Conservation (phyloP, 37 sponge, comb jelly and placozoan genomes). For the Halisarca cf. caerulea region DNA sequence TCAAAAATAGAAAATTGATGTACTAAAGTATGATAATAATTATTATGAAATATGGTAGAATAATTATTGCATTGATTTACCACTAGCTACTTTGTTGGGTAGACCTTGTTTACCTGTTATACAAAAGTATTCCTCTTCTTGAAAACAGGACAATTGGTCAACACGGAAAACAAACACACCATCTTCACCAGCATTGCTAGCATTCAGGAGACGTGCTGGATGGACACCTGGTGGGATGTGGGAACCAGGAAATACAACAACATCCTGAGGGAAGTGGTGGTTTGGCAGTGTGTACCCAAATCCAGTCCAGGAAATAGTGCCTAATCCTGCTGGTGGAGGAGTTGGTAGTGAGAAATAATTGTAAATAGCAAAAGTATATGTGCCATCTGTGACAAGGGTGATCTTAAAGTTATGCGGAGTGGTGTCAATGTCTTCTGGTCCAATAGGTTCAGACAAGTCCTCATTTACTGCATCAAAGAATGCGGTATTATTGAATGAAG, state of each 20-base stretch:
- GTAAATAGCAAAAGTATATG: not conserved
- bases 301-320: not conserved
- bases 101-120: not conserved
- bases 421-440: not conserved
- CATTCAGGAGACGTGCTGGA: not conserved
- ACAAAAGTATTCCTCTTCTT: constrained; percentile 15
- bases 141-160: constrained; percentile 13
- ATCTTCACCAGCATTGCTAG: not conserved
- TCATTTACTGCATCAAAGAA: not conserved
- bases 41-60: no score
- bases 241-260: not conserved
- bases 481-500: not conserved
- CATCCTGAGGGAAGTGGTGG: not conserved
- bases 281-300: not conserved
- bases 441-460: not conserved
- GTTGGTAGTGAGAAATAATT: not conserved
- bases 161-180: constrained; percentile 3
- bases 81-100: no score
- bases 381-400: not conserved
- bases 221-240: not conserved
- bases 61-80: no score
- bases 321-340: not conserved
- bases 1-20: not conserved
- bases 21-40: constrained; percentile 7
- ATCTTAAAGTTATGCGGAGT: not conserved